Evolutionary conservation across 2,113 vertebrate genomes (phyloP).

Genomic region (Alethe castanea): DNA sequence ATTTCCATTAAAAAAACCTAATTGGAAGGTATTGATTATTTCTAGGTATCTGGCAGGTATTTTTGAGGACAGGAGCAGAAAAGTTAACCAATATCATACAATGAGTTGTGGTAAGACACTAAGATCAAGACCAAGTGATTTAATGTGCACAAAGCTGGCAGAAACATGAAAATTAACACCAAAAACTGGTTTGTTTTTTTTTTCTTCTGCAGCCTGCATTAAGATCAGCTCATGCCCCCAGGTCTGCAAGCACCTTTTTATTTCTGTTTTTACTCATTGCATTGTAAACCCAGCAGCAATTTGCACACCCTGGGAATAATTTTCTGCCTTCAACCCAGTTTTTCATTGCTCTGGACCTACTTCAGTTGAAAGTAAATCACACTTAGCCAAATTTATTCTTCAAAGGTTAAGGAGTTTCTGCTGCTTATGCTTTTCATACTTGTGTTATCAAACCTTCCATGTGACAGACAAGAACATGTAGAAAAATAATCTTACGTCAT

Average conservation of each 20-base stretch:
- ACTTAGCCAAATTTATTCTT: not conserved
- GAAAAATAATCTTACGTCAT: not conserved
- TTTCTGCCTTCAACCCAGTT: not conserved
- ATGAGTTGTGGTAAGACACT: no score
- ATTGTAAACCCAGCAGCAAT: not conserved
- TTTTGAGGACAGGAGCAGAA: not conserved
- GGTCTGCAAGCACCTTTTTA: rapidly evolving
- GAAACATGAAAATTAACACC: not conserved
- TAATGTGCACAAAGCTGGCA: not conserved
- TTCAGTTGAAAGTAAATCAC: not conserved
- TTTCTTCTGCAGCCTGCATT: not conserved
- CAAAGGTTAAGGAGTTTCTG: constrained; percentile 43
- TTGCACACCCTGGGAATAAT: not conserved
- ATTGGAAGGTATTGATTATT: not conserved
- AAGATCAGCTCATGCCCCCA: not conserved
- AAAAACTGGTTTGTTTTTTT: not conserved
- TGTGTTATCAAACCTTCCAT: not conserved
- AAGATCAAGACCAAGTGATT: not conserved
- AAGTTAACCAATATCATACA: not conserved
- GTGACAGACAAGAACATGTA: not conserved
- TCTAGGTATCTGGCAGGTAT: not conserved
- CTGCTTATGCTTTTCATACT: not conserved
- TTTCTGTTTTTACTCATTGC: not conserved
- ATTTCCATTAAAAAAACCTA: not conserved
- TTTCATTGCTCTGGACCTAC: not conserved